A percentile compares a stretch with the other conserved stretches of the same genome.
phyloP scores from a whole-genome alignment of 30 jellyfish, hydroid and myxozoan genomes.

The Chironex yamaguchii region DNA sequence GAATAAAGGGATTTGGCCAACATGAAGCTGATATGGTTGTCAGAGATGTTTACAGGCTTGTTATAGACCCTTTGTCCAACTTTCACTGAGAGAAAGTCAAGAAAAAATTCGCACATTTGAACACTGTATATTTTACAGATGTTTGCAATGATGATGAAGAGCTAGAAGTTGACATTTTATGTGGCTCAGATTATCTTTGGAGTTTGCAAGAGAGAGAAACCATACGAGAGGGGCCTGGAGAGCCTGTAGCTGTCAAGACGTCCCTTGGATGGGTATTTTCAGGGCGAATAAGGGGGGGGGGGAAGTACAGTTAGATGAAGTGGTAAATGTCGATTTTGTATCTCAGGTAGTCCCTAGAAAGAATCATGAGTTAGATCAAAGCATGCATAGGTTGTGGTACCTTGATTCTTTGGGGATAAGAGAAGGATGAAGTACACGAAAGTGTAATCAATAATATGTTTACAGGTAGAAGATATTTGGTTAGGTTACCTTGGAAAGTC shows the following conservation, averaged over 20 bases:
- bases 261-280: conserved; percentile 35
- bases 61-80: conserved; percentile 21
- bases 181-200: conserved; percentile 39
- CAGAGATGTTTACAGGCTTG: conserved; percentile 17
- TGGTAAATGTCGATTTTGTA: conserved; percentile 8
- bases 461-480: conserved; percentile 39
- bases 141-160: conserved; percentile 10
- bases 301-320: conserved; percentile 8
- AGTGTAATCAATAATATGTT: conserved; percentile 26
- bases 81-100: conserved; percentile 27
- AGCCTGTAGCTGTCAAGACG: conserved; percentile 34
- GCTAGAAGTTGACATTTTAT: conserved; percentile 21
- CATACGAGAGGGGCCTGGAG: conserved; percentile 47
- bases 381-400: conserved; percentile 30
- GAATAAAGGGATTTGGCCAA: conserved; percentile 32
- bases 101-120: conserved; percentile 23
- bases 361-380: not conserved
- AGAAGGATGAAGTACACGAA: conserved; percentile 52
- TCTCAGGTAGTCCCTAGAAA: not conserved
- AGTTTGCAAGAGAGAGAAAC: conserved; percentile 1
- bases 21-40: not conserved
- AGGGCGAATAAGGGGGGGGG: conserved; percentile 34
- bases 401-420: conserved; percentile 51
- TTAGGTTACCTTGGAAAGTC: conserved; percentile 39
- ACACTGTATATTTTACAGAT: conserved; percentile 23